phyloP scores from a whole-genome alignment of 2,888 invertebrate genomes.

The Tiphia femorata region DNA sequence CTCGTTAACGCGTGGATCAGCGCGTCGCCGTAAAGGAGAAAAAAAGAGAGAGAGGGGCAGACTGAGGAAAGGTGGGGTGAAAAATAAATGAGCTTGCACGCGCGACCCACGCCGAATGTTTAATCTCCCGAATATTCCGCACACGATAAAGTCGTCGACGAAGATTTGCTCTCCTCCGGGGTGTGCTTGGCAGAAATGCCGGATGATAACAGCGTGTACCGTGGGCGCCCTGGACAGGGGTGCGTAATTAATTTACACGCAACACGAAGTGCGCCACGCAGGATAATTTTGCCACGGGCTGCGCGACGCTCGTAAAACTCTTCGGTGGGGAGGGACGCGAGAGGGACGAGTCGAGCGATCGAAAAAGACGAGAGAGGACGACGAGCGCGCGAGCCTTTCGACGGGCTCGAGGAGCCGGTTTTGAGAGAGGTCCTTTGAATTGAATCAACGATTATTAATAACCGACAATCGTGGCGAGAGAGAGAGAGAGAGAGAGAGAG shows the following conservation, averaged over 20 bases:
- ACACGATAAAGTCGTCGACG: constrained; percentile 14
- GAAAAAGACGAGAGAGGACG: neutral
- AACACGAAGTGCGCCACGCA: constrained; percentile 7
- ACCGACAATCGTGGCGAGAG: too few species aligned
- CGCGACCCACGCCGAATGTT: too few species aligned
- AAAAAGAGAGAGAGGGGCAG: neutral
- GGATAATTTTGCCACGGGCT: constrained; percentile 22
- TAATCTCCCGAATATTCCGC: too few species aligned
- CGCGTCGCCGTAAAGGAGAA: too few species aligned
- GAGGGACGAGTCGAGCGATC: neutral
- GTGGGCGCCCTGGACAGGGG: neutral
- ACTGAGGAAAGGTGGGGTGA: neutral
- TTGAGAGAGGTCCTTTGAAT: constrained; percentile 9
- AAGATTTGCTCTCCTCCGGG: constrained; percentile 1
- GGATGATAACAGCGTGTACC: neutral
- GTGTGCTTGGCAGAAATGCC: neutral
- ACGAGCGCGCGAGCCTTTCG: neutral
- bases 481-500: neutral
- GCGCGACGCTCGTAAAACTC: constrained; percentile 12
- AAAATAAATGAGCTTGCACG: neutral
- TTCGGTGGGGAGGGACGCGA: neutral
- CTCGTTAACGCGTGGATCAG: too few species aligned
- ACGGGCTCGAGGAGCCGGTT: constrained; percentile 17
- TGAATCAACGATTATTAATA: constrained; percentile 31
- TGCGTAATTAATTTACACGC: constrained; percentile 6